Conservation (phyloP, 2,888 invertebrate species). For the Reticulitermes lucifugus region DNA sequence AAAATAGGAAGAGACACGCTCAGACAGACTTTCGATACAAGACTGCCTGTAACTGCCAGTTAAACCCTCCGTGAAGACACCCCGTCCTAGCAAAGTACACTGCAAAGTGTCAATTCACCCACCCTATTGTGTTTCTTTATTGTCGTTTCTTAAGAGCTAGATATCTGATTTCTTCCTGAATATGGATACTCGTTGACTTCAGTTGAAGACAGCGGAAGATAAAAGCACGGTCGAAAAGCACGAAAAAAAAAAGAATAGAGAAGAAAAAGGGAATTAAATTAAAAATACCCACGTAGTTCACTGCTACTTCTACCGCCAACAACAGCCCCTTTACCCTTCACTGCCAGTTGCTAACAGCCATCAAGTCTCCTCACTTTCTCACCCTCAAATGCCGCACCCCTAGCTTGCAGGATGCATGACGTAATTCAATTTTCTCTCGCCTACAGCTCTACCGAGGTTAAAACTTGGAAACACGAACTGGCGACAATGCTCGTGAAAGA, state of each 20-base stretch:
- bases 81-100: background rate
- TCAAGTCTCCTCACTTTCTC: slow-evolving; percentile 42
- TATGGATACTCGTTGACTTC: slow-evolving; percentile 12
- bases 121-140: background rate
- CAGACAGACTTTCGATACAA: background rate
- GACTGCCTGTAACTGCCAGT: background rate
- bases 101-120: background rate
- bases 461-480: slow-evolving; percentile 44
- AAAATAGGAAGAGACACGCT: background rate
- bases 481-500: slow-evolving; percentile 18
- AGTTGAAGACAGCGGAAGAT: background rate
- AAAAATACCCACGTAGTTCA: slow-evolving; percentile 21
- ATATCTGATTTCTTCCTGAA: slow-evolving; percentile 9
- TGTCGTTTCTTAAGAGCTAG: background rate
- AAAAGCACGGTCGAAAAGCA: slow-evolving; percentile 5
- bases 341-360: slow-evolving; percentile 25
- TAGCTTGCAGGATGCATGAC: slow-evolving; percentile 21
- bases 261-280: slow-evolving; percentile 30
- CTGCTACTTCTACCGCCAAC: background rate
- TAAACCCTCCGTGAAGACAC: background rate
- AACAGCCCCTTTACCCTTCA: background rate
- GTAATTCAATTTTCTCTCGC: slow-evolving; percentile 47
- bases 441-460: slow-evolving; percentile 39
- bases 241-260: background rate
- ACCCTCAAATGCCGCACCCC: slow-evolving; percentile 5